These are phyloP conservation scores for Suillia variegata DNA, from an alignment of 2,888 invertebrate genomes.

Conservation along the genomic window DNA sequence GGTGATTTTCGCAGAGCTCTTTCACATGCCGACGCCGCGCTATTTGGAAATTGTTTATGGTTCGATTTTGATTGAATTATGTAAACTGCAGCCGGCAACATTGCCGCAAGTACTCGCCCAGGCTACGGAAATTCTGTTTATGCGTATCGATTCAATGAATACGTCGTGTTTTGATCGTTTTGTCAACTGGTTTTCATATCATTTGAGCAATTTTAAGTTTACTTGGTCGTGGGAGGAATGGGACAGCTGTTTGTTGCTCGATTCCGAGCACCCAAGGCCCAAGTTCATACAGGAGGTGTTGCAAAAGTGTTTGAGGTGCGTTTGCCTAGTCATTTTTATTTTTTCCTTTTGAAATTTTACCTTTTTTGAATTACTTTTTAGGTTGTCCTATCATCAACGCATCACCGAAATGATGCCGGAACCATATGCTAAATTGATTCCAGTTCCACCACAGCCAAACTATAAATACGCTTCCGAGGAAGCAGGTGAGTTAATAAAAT, in stretches of 20 bases:
- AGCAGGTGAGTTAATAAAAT: slow-evolving; percentile 84
- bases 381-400: slow-evolving; percentile 92
- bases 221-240: slow-evolving; percentile 99
- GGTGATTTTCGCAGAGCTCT: slow-evolving; percentile 92
- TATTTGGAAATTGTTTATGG: slow-evolving; percentile 93
- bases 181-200: slow-evolving; percentile 97
- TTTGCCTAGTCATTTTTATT: too few species aligned
- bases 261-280: slow-evolving; percentile 88
- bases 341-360: neutral
- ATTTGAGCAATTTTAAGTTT: slow-evolving; percentile 98
- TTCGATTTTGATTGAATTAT: slow-evolving; percentile 93
- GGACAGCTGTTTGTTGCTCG: slow-evolving; percentile 84
- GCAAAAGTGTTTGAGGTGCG: slow-evolving; percentile 84
- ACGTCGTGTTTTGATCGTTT: slow-evolving; percentile 96
- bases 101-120: slow-evolving; percentile 98
- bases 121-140: slow-evolving; percentile 95
- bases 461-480: slow-evolving; percentile 92
- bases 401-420: slow-evolving; percentile 92
- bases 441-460: slow-evolving; percentile 81
- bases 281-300: slow-evolving; percentile 94
- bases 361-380: too few species aligned
- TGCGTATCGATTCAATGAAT: slow-evolving; percentile 96
- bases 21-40: slow-evolving; percentile 87
- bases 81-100: slow-evolving; percentile 93
- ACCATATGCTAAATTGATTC: slow-evolving; percentile 82